Percentiles rank a stretch among this genome's conserved stretches.
Conservation (phyloP, 1,140 invertebrate genomes). For the Megalopta genalis region DNA sequence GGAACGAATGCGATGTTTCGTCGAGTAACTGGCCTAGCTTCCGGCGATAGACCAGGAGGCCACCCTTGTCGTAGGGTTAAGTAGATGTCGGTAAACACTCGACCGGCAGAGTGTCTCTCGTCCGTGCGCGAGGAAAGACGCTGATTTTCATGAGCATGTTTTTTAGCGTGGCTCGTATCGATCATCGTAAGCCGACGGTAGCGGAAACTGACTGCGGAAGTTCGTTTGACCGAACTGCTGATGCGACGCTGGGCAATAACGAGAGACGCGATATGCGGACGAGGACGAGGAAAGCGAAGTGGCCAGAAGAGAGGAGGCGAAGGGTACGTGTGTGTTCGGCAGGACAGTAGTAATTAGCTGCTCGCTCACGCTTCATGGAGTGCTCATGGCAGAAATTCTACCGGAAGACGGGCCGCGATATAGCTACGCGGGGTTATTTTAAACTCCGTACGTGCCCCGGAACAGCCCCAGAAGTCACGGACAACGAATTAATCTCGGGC, state of each 20-base stretch:
- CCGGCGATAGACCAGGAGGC: no score
- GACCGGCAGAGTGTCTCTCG: no score
- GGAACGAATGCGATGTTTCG: no score
- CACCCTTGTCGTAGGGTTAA: no score
- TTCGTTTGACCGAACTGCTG: slow-evolving; percentile 28
- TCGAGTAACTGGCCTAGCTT: no score
- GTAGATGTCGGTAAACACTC: no score
- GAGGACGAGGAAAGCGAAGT: background rate
- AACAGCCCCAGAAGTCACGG: background rate
- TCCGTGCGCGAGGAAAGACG: background rate
- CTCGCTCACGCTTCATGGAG: background rate
- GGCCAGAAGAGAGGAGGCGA: no score
- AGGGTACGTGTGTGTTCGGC: slow-evolving; percentile 11
- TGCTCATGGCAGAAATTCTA: background rate
- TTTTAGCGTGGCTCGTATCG: background rate
- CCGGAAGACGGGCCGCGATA: background rate
- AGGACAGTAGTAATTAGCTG: slow-evolving; percentile 41
- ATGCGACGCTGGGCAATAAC: slow-evolving; percentile 26
- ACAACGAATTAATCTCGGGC: background rate
- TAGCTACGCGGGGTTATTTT: background rate
- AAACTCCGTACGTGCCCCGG: background rate
- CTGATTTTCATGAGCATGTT: background rate
- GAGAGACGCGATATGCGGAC: background rate
- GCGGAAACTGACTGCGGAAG: background rate
- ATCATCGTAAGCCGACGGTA: background rate